phyloP scores from a whole-genome alignment of 2,113 vertebrate genomes.

The Piliocolobus tephrosceles region DNA sequence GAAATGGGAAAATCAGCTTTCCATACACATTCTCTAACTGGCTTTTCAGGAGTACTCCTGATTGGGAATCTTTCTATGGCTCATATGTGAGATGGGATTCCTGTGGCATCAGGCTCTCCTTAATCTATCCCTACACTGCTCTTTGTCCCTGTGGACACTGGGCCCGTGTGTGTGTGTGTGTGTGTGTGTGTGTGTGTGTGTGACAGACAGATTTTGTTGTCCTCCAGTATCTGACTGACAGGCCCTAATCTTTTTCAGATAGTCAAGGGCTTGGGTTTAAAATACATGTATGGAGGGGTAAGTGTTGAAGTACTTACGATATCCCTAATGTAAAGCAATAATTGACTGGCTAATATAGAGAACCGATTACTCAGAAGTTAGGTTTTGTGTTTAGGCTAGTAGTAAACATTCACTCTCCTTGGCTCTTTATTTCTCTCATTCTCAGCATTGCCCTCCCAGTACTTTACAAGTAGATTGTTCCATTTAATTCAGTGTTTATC shows the following conservation, averaged over 20 bases:
- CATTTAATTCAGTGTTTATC: neutral
- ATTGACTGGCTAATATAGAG: neutral
- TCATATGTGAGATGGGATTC: neutral
- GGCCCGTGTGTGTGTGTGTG: neutral
- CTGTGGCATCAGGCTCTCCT: neutral
- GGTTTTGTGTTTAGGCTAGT: neutral
- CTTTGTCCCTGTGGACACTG: neutral
- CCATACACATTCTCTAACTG: neutral
- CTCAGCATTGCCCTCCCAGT: neutral
- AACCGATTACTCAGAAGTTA: neutral
- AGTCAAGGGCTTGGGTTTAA: neutral
- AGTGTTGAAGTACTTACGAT: neutral
- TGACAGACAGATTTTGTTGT: neutral
- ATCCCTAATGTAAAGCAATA: neutral
- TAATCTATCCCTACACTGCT: neutral
- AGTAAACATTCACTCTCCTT: neutral
- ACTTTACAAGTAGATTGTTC: neutral
- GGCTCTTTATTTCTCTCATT: neutral
- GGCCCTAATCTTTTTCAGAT: neutral
- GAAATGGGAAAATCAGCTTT: neutral
- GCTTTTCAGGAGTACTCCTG: neutral
- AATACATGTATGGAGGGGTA: neutral
- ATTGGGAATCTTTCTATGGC: neutral
- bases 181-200: neutral
- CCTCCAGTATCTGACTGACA: neutral